Conservation (phyloP, 2,888 invertebrate genomes). For the Nycteola revayana region DNA sequence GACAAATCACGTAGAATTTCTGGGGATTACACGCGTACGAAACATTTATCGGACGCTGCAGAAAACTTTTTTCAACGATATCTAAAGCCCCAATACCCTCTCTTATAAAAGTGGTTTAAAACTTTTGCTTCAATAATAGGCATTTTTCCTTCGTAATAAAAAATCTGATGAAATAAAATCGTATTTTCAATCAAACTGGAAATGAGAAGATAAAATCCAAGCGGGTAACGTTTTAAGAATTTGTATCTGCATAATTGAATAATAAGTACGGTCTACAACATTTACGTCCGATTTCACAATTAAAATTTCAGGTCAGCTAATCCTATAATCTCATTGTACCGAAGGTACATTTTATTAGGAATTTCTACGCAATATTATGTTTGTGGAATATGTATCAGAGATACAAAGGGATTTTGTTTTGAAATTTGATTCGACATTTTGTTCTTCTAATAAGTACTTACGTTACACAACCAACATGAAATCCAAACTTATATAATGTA, state of each 20-base stretch:
- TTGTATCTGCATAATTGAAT: conserved; percentile 5
- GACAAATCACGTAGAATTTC: conserved; percentile 66
- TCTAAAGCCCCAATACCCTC: conserved; percentile 63
- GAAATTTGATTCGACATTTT: too few species aligned
- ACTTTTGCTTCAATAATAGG: conserved; percentile 59
- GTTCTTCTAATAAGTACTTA: too few species aligned
- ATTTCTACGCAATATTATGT: too few species aligned
- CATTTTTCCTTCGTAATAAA: conserved; percentile 38
- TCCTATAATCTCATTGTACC: not conserved
- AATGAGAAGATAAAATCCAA: conserved; percentile 15
- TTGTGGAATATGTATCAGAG: too few species aligned
- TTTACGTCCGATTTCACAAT: conserved; percentile 3
- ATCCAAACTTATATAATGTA: too few species aligned
- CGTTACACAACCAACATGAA: too few species aligned
- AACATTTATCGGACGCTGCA: conserved; percentile 65
- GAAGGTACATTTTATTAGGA: too few species aligned
- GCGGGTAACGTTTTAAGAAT: conserved; percentile 15
- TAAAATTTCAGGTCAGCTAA: conserved; percentile 2
- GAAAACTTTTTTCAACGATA: conserved; percentile 62
- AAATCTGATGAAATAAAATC: conserved; percentile 18
- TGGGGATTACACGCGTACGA: conserved; percentile 65
- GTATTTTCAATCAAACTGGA: conserved; percentile 10
- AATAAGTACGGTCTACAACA: conserved; percentile 3
- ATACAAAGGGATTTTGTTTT: too few species aligned
- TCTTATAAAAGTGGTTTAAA: conserved; percentile 58